phyloP scores from a whole-genome alignment of 2,888 invertebrate species.

The Halictus ligatus region DNA sequence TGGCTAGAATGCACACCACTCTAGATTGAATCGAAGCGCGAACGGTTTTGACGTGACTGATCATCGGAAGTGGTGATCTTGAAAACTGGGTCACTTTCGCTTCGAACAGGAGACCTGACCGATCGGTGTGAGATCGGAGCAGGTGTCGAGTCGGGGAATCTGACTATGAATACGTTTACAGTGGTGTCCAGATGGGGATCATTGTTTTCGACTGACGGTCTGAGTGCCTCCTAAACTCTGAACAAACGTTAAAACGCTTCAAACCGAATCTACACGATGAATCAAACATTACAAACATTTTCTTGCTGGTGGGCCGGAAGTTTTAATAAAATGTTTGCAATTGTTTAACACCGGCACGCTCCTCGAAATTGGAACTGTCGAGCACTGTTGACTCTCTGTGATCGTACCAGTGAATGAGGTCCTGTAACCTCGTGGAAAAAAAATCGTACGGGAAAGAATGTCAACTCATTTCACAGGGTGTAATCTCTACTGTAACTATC shows the following conservation, averaged over 20 bases:
- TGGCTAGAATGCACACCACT: constrained; percentile 30
- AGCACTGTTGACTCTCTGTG: no score
- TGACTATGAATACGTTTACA: background rate
- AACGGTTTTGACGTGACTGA: constrained; percentile 46
- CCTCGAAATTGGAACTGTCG: background rate
- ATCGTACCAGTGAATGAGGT: no score
- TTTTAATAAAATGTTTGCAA: background rate
- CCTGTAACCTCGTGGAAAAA: no score
- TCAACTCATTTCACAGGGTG: no score
- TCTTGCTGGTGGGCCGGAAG: no score
- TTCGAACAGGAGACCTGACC: constrained; percentile 26
- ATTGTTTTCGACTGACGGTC: background rate
- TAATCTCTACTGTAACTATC: no score
- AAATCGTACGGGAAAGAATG: no score
- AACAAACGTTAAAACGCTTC: background rate
- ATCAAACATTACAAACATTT: background rate
- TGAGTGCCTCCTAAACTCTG: background rate
- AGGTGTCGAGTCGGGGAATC: constrained; percentile 34
- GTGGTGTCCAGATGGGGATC: background rate
- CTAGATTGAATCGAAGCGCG: constrained; percentile 28
- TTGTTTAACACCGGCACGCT: background rate
- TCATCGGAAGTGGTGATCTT: constrained; percentile 40
- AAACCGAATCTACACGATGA: background rate
- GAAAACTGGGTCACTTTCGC: constrained; percentile 47
- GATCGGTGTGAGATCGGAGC: constrained; percentile 18